Evolutionary conservation across 37 sponge, comb jelly and placozoan genomes (phyloP).

Genomic region (Ephydatia muelleri): DNA sequence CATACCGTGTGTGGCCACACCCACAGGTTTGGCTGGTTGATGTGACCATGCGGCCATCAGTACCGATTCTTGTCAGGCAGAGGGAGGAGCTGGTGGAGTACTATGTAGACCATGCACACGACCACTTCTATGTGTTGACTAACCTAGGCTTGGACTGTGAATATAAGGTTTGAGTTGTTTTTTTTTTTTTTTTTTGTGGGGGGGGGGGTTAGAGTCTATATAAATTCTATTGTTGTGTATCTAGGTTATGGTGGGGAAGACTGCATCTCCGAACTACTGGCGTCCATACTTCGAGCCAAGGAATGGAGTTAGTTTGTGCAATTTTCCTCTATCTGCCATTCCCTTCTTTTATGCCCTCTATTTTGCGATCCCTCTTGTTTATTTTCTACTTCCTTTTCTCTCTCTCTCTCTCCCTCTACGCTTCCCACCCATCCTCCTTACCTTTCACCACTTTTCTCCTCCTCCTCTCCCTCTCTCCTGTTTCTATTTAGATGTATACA

Average conservation of each 20-base stretch:
- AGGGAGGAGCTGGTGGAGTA: slow-evolving; percentile 20
- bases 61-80: slow-evolving; percentile 8
- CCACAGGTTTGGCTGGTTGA: neutral
- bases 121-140: slow-evolving; percentile 40
- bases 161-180: slow-evolving; percentile 6
- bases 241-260: neutral
- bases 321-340: neutral
- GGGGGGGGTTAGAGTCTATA: no score
- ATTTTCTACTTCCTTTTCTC: neutral
- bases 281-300: slow-evolving; percentile 11
- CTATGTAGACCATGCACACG: slow-evolving; percentile 54
- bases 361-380: neutral
- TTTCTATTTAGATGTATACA: no score
- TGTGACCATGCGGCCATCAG: neutral
- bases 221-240: neutral
- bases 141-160: slow-evolving; percentile 10
- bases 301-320: slow-evolving; percentile 9
- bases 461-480: neutral
- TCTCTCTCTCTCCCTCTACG: no score
- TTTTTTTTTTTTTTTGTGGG: neutral
- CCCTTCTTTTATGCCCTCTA: neutral
- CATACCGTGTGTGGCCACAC: no score
- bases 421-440: neutral
- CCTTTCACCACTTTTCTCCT: neutral
- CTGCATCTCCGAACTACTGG: neutral